Evolutionary conservation across 1,140 invertebrate species (phyloP).

Genomic region (Drosophila lowei): DNA sequence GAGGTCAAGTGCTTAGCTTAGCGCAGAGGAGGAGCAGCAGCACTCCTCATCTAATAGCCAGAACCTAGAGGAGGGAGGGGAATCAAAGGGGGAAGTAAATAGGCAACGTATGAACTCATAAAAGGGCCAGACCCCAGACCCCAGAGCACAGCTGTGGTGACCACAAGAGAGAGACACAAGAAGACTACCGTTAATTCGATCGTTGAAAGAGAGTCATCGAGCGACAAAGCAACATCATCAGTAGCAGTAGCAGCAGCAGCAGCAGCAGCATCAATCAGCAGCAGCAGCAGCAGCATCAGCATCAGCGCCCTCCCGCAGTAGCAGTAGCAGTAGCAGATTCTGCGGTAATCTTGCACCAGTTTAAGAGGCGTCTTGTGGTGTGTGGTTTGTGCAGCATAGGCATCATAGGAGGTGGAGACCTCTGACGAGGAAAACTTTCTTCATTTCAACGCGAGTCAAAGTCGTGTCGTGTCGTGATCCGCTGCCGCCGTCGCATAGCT

Average conservation of each 20-base stretch:
- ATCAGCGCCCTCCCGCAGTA: too few species aligned
- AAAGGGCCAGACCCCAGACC: slow-evolving; percentile 46
- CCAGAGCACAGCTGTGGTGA: slow-evolving; percentile 28
- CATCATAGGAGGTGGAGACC: slow-evolving; percentile 15
- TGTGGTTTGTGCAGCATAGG: neutral
- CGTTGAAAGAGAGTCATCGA: slow-evolving; percentile 20
- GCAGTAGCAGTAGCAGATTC: slow-evolving; percentile 14
- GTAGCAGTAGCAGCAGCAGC: too few species aligned
- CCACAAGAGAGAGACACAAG: slow-evolving; percentile 18
- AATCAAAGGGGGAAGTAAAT: slow-evolving; percentile 47
- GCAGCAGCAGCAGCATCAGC: neutral
- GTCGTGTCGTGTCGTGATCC: slow-evolving; percentile 53
- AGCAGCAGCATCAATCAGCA: neutral
- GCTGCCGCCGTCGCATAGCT: slow-evolving; percentile 47
- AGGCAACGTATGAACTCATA: slow-evolving; percentile 74
- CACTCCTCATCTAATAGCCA: slow-evolving; percentile 6
- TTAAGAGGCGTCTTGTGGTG: neutral
- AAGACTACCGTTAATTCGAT: slow-evolving; percentile 68
- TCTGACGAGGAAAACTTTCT: slow-evolving; percentile 55
- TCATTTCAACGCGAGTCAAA: slow-evolving; percentile 37
- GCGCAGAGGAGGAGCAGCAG: slow-evolving; percentile 11
- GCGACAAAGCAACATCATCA: neutral
- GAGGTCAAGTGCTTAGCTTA: slow-evolving; percentile 53
- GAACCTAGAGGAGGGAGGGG: slow-evolving; percentile 20
- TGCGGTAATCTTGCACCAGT: slow-evolving; percentile 51